Percentiles rank a stretch among this genome's conserved stretches.
These are phyloP conservation scores for Helobdella robusta DNA, from an alignment of 2,888 invertebrate genomes.

Conservation along the genomic window DNA sequence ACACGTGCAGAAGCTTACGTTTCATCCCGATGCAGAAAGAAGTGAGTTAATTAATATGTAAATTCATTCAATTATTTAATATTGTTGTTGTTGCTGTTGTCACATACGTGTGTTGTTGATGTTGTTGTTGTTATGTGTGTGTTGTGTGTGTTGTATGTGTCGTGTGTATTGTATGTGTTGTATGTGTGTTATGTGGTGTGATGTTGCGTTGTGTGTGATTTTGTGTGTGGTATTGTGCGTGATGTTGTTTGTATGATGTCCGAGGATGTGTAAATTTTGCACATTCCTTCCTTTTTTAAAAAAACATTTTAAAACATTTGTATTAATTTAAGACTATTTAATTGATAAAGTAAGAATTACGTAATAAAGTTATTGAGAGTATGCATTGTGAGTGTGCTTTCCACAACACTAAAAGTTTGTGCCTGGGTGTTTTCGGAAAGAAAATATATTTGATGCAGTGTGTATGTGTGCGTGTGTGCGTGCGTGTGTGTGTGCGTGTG, in stretches of 20 bases:
- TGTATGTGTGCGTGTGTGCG: slow-evolving; percentile 4
- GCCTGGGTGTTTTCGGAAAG: too few relatives aligned
- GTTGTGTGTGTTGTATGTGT: neutral
- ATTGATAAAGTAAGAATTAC: too few relatives aligned
- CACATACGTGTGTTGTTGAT: neutral
- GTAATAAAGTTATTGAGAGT: too few relatives aligned
- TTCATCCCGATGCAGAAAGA: too few relatives aligned
- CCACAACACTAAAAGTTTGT: too few relatives aligned
- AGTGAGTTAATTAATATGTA: slow-evolving; percentile 17
- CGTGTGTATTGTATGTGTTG: neutral
- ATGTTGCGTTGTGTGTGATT: neutral
- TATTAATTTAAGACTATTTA: too few relatives aligned
- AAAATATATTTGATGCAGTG: too few relatives aligned
- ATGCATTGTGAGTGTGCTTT: too few relatives aligned
- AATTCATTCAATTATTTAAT: slow-evolving; percentile 15
- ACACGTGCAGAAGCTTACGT: neutral
- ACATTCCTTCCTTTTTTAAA: too few relatives aligned
- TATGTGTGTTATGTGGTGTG: neutral
- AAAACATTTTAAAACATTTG: too few relatives aligned
- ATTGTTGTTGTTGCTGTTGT: neutral
- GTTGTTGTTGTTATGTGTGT: neutral
- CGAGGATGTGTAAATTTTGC: too few relatives aligned
- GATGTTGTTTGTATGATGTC: neutral
- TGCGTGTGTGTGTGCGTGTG: slow-evolving; percentile 2
- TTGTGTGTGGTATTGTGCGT: slow-evolving; percentile 5